Evolutionary conservation across 2,113 vertebrate genomes (phyloP).

Genomic region (Struthidea cinerea): DNA sequence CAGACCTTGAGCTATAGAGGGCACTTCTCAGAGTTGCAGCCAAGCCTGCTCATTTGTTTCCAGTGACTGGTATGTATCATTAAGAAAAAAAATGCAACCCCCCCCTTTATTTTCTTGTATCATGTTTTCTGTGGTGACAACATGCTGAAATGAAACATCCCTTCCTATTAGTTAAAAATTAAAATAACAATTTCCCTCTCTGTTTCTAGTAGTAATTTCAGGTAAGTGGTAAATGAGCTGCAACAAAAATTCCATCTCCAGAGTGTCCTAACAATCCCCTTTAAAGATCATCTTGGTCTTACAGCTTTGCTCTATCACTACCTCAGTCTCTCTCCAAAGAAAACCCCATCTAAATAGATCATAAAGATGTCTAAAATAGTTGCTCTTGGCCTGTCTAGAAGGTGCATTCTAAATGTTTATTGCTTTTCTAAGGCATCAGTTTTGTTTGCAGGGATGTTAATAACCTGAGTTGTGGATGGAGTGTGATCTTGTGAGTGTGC

Average conservation of each 20-base stretch:
- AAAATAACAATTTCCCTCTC: not conserved
- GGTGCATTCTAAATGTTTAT: not conserved
- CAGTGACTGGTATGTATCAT: not conserved
- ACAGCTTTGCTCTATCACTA: not conserved
- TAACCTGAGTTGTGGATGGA: not conserved
- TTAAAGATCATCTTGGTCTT: not conserved
- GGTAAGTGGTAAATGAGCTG: not conserved
- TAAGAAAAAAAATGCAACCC: not conserved
- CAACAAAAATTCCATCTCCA: not conserved
- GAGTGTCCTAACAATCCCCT: not conserved
- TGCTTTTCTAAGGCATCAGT: not conserved
- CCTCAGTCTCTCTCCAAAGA: not conserved
- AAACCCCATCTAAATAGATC: not conserved
- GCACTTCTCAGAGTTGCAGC: not conserved
- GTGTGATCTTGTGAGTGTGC: not conserved
- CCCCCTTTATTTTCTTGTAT: not conserved
- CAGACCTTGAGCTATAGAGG: not conserved
- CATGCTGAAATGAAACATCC: not conserved
- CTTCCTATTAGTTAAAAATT: not conserved
- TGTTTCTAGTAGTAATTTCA: not conserved
- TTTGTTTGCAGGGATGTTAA: not conserved
- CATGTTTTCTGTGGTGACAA: not conserved
- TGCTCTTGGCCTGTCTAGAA: not conserved
- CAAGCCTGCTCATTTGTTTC: not conserved
- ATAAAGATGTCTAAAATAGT: not conserved